These are phyloP conservation scores for Lepus townsendii DNA, from an alignment of 2,797 vertebrate genomes.

Conservation along the genomic window DNA sequence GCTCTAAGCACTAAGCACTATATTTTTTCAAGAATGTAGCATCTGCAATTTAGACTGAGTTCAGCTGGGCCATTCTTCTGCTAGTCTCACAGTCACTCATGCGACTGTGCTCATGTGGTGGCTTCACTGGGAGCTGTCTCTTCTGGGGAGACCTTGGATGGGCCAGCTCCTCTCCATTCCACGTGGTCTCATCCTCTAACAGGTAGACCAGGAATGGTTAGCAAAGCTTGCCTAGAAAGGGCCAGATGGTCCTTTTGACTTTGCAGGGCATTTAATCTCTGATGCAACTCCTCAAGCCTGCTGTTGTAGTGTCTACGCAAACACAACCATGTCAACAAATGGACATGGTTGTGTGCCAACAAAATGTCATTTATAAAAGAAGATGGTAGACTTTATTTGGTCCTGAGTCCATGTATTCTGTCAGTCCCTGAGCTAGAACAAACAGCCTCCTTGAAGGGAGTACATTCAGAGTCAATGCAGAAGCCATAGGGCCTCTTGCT, in stretches of 20 bases:
- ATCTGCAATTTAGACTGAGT: not conserved
- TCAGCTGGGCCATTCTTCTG: not conserved
- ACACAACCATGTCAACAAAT: not conserved
- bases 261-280: not conserved
- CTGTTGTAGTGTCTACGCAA: not conserved
- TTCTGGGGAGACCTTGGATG: not conserved
- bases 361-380: slow-evolving; percentile 23
- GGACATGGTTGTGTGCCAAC: slow-evolving; percentile 10
- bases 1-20: not conserved
- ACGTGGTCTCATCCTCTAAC: not conserved
- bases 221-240: not conserved
- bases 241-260: not conserved
- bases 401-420: too few relatives aligned
- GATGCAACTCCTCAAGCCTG: not conserved
- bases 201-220: not conserved
- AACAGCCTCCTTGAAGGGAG: not conserved
- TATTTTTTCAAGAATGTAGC: not conserved
- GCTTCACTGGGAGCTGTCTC: not conserved
- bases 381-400: not conserved
- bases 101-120: not conserved
- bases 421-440: not conserved
- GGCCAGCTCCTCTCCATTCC: not conserved
- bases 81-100: not conserved
- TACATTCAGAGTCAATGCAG: not conserved
- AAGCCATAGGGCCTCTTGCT: not conserved